phyloP scores from a whole-genome alignment of 1,140 invertebrate genomes.

The Hermetia illucens region DNA sequence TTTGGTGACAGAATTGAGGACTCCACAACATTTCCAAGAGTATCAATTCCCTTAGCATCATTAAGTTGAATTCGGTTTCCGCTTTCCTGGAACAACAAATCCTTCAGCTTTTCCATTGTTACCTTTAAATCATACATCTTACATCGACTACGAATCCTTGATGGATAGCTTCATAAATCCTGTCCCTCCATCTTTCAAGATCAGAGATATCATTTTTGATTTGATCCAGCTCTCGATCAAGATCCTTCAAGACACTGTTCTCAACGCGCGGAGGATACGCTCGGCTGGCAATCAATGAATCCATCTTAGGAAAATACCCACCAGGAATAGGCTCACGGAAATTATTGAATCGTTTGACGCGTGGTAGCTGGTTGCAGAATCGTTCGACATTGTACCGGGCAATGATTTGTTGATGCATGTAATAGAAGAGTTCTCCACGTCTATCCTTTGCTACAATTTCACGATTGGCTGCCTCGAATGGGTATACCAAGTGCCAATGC shows the following conservation, averaged over 20 bases:
- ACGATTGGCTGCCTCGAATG: slow-evolving; percentile 42
- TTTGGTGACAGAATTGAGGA: slow-evolving; percentile 54
- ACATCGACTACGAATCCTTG: slow-evolving; percentile 43
- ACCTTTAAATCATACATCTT: too few species aligned
- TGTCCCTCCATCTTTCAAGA: slow-evolving; percentile 57
- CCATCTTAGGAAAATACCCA: slow-evolving; percentile 59
- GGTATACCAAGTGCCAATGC: slow-evolving; percentile 75
- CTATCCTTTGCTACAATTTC: slow-evolving; percentile 50
- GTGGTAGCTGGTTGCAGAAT: slow-evolving; percentile 41
- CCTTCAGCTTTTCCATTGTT: too few species aligned
- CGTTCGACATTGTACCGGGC: slow-evolving; percentile 56
- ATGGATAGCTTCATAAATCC: slow-evolving; percentile 60
- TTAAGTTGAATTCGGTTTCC: slow-evolving; percentile 39
- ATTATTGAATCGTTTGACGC: slow-evolving; percentile 42
- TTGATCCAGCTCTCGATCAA: slow-evolving; percentile 50
- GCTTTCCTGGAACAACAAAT: slow-evolving; percentile 25
- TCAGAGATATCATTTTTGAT: slow-evolving; percentile 50
- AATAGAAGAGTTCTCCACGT: slow-evolving; percentile 61
- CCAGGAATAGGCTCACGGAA: slow-evolving; percentile 46
- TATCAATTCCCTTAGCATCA: slow-evolving; percentile 59
- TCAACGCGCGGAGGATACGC: slow-evolving; percentile 46
- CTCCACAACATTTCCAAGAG: slow-evolving; percentile 68
- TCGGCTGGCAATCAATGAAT: slow-evolving; percentile 45
- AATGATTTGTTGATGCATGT: slow-evolving; percentile 60
- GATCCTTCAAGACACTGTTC: slow-evolving; percentile 41